Evolutionary conservation across 2,113 vertebrate genomes (phyloP).

Genomic region (human): GRCh38 chr1:54207001-54207500

Average conservation of each 20-base stretch:
- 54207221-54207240: background rate
- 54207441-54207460: slow-evolving; percentile 40
- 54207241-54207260: background rate
- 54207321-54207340: background rate
- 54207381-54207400: background rate
- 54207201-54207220: background rate
- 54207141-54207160: background rate
- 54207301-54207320: background rate
- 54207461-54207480: slow-evolving; percentile 29
- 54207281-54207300: background rate
- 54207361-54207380: background rate
- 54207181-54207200: background rate
- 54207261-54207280: background rate
- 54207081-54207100: background rate
- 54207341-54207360: background rate
- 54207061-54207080: background rate
- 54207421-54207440: background rate
- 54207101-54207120: background rate
- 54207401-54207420: background rate
- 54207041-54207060: background rate
- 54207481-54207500: slow-evolving; percentile 48
- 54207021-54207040: too few relatives aligned
- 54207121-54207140: background rate
- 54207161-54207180: background rate
- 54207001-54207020: too few relatives aligned